Evolutionary conservation across 1,140 invertebrate species (phyloP).

Genomic region (Bombus turneri): DNA sequence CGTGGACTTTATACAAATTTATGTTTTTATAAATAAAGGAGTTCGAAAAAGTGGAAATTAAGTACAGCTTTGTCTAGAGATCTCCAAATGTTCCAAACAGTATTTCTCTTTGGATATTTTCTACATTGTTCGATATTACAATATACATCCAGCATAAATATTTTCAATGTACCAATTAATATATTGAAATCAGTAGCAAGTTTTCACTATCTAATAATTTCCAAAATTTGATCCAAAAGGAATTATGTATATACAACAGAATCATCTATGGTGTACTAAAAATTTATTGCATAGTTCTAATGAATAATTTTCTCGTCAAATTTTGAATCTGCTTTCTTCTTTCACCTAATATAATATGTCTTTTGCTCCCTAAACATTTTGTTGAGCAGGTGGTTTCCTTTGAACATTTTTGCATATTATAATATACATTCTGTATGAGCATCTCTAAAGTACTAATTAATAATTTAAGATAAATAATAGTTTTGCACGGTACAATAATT

Average conservation of each 20-base stretch:
- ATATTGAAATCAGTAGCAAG: neutral
- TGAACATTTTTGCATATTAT: neutral
- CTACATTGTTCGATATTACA: too few relatives aligned
- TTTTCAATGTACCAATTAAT: neutral
- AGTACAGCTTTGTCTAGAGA: too few relatives aligned
- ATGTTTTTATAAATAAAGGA: too few relatives aligned
- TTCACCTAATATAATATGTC: too few relatives aligned
- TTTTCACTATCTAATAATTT: neutral
- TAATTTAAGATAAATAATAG: neutral
- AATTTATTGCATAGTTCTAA: neutral
- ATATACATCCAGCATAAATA: neutral
- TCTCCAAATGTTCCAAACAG: too few relatives aligned
- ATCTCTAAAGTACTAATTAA: neutral
- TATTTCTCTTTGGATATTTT: too few relatives aligned
- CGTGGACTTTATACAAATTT: too few relatives aligned
- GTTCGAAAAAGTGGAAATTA: too few relatives aligned
- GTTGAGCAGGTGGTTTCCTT: too few relatives aligned
- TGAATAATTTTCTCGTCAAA: too few relatives aligned
- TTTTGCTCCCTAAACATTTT: too few relatives aligned
- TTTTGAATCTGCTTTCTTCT: too few relatives aligned
- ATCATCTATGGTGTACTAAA: neutral
- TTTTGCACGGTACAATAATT: neutral
- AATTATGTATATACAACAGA: neutral
- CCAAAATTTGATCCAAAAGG: neutral
- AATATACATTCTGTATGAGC: neutral